A percentile compares a stretch with the other conserved stretches of the same genome.
phyloP scores from a whole-genome alignment of 2,888 invertebrate species.

The Aphelenchoides bicaudatus region DNA sequence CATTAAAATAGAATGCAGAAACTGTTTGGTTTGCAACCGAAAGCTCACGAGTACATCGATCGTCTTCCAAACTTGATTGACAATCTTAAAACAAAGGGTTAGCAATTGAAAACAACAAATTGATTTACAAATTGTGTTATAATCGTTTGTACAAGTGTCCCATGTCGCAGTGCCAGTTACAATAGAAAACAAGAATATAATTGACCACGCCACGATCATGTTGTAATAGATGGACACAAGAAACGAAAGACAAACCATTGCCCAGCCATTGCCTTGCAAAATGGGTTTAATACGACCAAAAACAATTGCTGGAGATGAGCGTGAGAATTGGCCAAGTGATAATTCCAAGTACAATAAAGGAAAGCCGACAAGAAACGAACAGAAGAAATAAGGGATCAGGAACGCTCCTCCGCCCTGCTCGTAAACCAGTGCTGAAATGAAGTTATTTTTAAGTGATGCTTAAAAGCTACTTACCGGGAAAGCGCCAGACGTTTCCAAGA shows the following conservation, averaged over 20 bases:
- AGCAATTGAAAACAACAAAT: neutral
- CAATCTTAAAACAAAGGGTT: conserved; percentile 17
- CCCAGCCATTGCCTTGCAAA: conserved; percentile 65
- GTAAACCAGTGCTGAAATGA: neutral
- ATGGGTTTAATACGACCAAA: conserved; percentile 38
- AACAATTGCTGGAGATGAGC: conserved; percentile 35
- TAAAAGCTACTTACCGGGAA: neutral
- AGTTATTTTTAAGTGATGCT: neutral
- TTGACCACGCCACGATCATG: conserved; percentile 26
- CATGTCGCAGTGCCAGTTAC: conserved; percentile 18
- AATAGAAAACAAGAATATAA: conserved; percentile 22
- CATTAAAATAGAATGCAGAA: conserved; percentile 25
- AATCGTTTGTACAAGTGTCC: conserved; percentile 25
- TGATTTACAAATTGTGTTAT: conserved; percentile 22
- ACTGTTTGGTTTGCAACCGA: conserved; percentile 11
- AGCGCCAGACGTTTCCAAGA: conserved; percentile 48
- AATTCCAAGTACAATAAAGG: conserved; percentile 61
- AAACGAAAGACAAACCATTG: conserved; percentile 88
- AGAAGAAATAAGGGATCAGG: conserved; percentile 61
- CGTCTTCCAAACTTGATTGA: conserved; percentile 27
- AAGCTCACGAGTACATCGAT: conserved; percentile 20
- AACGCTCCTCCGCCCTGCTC: conserved; percentile 48
- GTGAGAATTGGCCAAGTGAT: conserved; percentile 58
- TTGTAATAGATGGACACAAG: conserved; percentile 64
- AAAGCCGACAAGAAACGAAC: conserved; percentile 61